phyloP scores from a whole-genome alignment of 2,888 invertebrate species.

The Emmelina monodactyla region DNA sequence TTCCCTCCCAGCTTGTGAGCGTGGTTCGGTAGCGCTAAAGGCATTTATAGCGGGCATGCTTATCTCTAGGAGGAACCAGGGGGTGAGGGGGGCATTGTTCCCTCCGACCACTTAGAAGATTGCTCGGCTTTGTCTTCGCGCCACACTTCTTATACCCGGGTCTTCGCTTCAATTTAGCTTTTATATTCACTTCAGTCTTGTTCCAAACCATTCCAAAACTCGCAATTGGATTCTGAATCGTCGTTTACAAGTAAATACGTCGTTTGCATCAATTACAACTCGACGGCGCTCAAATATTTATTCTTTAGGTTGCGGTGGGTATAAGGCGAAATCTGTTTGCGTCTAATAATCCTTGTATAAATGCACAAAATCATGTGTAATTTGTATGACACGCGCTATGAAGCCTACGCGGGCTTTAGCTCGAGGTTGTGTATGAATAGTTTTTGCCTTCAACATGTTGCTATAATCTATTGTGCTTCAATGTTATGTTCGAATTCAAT shows the following conservation, averaged over 20 bases:
- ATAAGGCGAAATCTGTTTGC: too few relatives aligned
- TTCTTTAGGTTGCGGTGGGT: too few relatives aligned
- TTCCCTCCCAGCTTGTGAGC: conserved; percentile 29
- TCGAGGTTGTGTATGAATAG: conserved; percentile 37
- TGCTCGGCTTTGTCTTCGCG: conserved; percentile 50
- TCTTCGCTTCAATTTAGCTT: conserved; percentile 37
- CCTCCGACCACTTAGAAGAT: conserved; percentile 58
- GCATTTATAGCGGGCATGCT: conserved; percentile 43
- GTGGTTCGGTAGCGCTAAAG: conserved; percentile 37
- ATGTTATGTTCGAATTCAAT: conserved; percentile 35
- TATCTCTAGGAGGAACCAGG: conserved; percentile 31
- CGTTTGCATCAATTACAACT: too few relatives aligned
- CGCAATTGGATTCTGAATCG: not conserved
- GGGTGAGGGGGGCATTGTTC: conserved; percentile 37
- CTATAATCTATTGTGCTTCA: conserved; percentile 38
- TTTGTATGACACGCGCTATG: conserved; percentile 30
- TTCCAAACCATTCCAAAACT: not conserved
- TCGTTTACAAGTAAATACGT: too few relatives aligned
- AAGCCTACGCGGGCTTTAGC: conserved; percentile 26
- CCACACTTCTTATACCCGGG: conserved; percentile 39
- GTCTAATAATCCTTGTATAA: too few relatives aligned
- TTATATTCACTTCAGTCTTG: conserved; percentile 27
- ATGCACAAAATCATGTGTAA: conserved; percentile 21
- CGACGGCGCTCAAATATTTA: too few relatives aligned
- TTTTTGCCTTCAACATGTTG: conserved; percentile 39